These are phyloP conservation scores for Semnopithecus entellus DNA, from an alignment of 2,113 vertebrate genomes.

Conservation along the genomic window DNA sequence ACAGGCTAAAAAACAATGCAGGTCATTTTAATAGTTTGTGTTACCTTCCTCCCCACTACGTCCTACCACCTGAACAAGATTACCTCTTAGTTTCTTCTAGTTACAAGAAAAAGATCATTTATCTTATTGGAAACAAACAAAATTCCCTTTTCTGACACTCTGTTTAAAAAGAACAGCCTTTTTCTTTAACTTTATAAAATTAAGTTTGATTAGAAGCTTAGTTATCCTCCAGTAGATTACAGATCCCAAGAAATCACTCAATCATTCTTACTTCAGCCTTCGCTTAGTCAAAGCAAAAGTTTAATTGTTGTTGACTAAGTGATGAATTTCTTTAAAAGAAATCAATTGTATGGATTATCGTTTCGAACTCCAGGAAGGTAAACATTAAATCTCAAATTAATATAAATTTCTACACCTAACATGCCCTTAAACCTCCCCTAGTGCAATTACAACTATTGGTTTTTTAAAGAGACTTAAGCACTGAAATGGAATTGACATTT, in stretches of 20 bases:
- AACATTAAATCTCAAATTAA: background rate
- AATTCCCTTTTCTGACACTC: background rate
- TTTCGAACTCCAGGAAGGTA: background rate
- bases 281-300: slow-evolving; percentile 30
- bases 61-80: background rate
- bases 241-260: background rate
- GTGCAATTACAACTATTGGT: background rate
- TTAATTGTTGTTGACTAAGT: background rate
- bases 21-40: background rate
- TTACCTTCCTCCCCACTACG: no score
- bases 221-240: slow-evolving; percentile 2
- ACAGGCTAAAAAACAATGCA: background rate
- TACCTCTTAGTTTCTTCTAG: background rate
- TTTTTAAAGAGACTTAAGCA: background rate
- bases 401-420: background rate
- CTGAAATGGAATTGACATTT: background rate
- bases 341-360: background rate
- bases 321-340: background rate
- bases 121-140: slow-evolving; percentile 25
- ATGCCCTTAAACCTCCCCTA: background rate
- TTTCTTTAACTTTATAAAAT: slow-evolving; percentile 23
- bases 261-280: background rate
- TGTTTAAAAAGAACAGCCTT: slow-evolving; percentile 51
- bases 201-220: background rate
- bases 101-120: slow-evolving; percentile 18